These are phyloP conservation scores for Ophioninae sp. DNA, from an alignment of 2,888 invertebrate genomes.

Conservation along the genomic window DNA sequence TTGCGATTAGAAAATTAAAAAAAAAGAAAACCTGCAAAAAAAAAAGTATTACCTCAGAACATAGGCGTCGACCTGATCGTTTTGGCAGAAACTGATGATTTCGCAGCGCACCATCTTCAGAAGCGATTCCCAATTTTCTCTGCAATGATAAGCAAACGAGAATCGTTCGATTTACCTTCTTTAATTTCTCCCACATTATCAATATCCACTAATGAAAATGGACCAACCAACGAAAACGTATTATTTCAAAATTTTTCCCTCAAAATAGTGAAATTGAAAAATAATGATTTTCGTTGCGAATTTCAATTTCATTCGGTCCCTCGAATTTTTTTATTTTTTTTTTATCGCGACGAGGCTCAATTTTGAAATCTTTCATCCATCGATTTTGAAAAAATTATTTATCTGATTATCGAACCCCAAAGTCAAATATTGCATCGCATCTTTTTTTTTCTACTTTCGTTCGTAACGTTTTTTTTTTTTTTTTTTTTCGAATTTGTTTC, in stretches of 20 bases:
- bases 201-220: too few relatives aligned
- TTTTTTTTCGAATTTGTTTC: background rate
- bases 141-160: conserved; percentile 81
- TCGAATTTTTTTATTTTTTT: too few relatives aligned
- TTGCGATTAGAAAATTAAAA: background rate
- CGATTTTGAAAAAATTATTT: background rate
- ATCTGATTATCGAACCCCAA: background rate
- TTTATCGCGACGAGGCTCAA: too few relatives aligned
- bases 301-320: too few relatives aligned
- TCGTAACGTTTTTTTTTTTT: background rate
- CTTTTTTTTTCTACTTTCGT: background rate
- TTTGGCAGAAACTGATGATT: conserved; percentile 95
- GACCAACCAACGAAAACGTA: too few relatives aligned
- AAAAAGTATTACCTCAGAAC: conserved; percentile 90
- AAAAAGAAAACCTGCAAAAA: too few relatives aligned
- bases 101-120: conserved; percentile 96
- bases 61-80: conserved; percentile 96
- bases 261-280: too few relatives aligned
- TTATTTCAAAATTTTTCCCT: too few relatives aligned
- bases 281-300: too few relatives aligned
- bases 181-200: background rate
- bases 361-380: too few relatives aligned
- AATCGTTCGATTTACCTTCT: background rate
- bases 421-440: background rate
- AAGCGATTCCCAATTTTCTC: conserved; percentile 93